Percentiles rank a stretch among this genome's conserved stretches.
Evolutionary conservation across 2,113 vertebrate genomes (phyloP).

Genomic region (Bungarus multicinctus): DNA sequence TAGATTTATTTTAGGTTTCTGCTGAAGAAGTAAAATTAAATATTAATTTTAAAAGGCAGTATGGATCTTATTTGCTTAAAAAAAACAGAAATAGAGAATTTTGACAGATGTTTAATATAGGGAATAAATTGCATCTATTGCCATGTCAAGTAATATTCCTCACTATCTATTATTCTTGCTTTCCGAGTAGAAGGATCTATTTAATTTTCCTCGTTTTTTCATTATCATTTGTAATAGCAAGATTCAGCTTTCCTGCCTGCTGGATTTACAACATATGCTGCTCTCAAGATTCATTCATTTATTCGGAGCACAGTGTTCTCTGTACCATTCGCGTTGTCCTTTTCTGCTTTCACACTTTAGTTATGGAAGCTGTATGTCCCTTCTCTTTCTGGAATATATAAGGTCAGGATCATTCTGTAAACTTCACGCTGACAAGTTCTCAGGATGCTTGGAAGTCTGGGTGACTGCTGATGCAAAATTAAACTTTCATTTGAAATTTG

Average conservation of each 20-base stretch:
- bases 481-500: background rate
- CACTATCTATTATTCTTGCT: background rate
- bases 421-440: slow-evolving; percentile 40
- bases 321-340: background rate
- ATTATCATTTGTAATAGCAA: background rate
- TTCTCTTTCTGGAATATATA: slow-evolving; percentile 33
- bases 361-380: background rate
- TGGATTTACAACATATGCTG: background rate
- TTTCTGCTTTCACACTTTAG: slow-evolving; percentile 7
- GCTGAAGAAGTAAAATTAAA: slow-evolving; percentile 31
- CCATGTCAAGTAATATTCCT: background rate
- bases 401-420: slow-evolving; percentile 12
- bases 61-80: slow-evolving; percentile 37
- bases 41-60: background rate
- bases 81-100: slow-evolving; percentile 33
- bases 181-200: background rate
- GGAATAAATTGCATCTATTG: background rate
- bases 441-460: background rate
- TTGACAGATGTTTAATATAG: background rate
- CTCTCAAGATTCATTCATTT: background rate
- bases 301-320: background rate
- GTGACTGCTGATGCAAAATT: background rate
- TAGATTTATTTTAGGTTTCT: slow-evolving; percentile 44
- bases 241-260: background rate
- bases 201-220: background rate